Percentiles rank a stretch among this genome's conserved stretches.
These are phyloP conservation scores for Elysia chlorotica DNA, from an alignment of 1,140 invertebrate genomes.

Conservation along the genomic window DNA sequence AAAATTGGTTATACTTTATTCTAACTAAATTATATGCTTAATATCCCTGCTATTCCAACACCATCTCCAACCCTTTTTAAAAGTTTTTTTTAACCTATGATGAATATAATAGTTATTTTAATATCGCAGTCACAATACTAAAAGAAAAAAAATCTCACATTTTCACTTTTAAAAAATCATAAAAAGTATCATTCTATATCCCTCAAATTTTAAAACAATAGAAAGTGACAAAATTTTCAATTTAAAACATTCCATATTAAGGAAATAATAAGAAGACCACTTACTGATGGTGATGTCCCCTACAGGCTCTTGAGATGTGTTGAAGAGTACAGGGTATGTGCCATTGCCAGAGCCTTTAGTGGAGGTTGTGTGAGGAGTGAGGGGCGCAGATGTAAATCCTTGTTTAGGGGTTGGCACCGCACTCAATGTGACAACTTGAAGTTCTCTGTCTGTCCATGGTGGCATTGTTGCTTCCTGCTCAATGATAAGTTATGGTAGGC, in stretches of 20 bases:
- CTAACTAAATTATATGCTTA: no score
- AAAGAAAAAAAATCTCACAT: no score
- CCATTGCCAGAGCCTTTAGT: conserved; percentile 21
- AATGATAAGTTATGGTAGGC: no score
- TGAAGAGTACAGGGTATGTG: conserved; percentile 5
- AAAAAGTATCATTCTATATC: no score
- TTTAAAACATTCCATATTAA: neutral
- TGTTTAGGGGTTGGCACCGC: conserved; percentile 24
- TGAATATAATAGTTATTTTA: no score
- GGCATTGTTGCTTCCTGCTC: conserved; percentile 45
- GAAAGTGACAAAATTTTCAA: neutral
- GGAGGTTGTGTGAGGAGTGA: conserved; percentile 19
- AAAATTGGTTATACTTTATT: no score
- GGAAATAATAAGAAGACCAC: no score
- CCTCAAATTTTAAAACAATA: neutral
- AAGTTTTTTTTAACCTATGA: no score
- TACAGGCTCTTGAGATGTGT: neutral
- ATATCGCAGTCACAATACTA: no score
- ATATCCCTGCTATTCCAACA: no score
- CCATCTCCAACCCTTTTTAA: no score
- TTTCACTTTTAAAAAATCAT: neutral
- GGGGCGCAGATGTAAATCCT: conserved; percentile 1
- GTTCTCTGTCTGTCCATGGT: conserved; percentile 40
- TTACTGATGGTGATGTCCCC: conserved; percentile 42
- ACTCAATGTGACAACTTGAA: conserved; percentile 31